phyloP scores from a whole-genome alignment of 53 echinoderm and acorn worm species.

The Henricia sp. region DNA sequence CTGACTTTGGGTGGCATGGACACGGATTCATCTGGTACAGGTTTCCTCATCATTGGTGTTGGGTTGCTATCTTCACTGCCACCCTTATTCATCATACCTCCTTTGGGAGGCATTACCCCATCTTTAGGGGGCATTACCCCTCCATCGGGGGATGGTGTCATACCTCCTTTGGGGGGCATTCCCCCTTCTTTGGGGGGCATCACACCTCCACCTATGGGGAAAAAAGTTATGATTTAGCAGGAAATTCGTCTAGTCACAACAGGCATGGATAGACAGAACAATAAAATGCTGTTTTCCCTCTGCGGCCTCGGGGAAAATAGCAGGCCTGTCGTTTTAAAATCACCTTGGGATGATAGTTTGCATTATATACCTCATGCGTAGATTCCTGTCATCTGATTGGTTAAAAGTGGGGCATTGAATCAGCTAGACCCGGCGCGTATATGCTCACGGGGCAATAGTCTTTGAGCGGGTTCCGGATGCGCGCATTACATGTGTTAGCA shows the following conservation, averaged over 20 bases:
- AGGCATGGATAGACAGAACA: no score
- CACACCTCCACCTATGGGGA: slow-evolving; percentile 39
- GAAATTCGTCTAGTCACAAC: neutral
- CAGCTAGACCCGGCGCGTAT: no score
- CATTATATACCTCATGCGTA: no score
- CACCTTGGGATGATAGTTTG: no score
- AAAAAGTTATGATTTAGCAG: neutral
- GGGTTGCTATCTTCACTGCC: neutral
- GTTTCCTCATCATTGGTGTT: slow-evolving; percentile 37
- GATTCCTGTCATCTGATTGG: no score
- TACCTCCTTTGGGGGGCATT: slow-evolving; percentile 68
- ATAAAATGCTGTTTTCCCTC: no score
- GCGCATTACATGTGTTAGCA: no score
- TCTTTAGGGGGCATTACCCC: slow-evolving; percentile 61
- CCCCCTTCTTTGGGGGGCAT: slow-evolving; percentile 42
- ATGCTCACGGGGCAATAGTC: no score
- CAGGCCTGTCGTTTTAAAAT: no score
- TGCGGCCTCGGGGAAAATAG: no score
- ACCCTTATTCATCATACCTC: slow-evolving; percentile 44
- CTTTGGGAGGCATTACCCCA: slow-evolving; percentile 49
- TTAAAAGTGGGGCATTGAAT: no score
- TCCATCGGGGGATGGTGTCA: slow-evolving; percentile 56
- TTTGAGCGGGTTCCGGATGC: no score
- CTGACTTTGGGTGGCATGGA: slow-evolving; percentile 70
- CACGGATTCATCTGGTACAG: neutral